A percentile compares a stretch with the other conserved stretches of the same genome.
phyloP scores from a whole-genome alignment of 2,888 invertebrate genomes.

The Cremastinae sp. region DNA sequence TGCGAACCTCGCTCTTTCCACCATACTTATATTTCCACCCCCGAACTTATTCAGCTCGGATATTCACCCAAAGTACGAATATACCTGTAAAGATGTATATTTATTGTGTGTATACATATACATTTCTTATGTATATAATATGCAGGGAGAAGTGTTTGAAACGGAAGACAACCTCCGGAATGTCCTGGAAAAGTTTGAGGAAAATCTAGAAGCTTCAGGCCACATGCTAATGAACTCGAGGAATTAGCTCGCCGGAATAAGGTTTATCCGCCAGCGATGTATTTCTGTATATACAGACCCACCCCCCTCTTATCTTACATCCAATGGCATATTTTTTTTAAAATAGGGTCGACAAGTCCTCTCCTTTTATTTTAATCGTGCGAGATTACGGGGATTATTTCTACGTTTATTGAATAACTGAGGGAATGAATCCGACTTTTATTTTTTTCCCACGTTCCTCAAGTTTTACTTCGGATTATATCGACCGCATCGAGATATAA shows the following conservation, averaged over 20 bases:
- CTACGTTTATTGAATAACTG: constrained; percentile 22
- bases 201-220: constrained; percentile 62
- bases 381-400: constrained; percentile 15
- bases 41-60: too few relatives aligned
- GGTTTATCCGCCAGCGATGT: constrained; percentile 51
- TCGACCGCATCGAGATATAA: constrained; percentile 54
- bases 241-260: constrained; percentile 65
- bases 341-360: too few relatives aligned
- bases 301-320: too few relatives aligned
- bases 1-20: constrained; percentile 23
- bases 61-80: too few relatives aligned
- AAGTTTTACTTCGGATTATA: constrained; percentile 39
- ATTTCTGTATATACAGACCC: constrained; percentile 15
- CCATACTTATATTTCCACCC: constrained; percentile 52
- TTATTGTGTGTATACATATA: constrained; percentile 14
- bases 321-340: too few relatives aligned
- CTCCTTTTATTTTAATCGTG: background rate
- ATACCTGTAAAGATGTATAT: too few relatives aligned
- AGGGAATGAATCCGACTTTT: constrained; percentile 17
- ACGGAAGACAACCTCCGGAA: background rate
- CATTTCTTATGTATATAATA: constrained; percentile 4
- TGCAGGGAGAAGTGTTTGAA: too few relatives aligned
- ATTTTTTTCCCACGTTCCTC: constrained; percentile 23
- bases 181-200: constrained; percentile 56
- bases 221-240: constrained; percentile 67